Evolutionary conservation across 1,140 invertebrate genomes (phyloP).

Genomic region (Drosophila pseudoobscura): DNA sequence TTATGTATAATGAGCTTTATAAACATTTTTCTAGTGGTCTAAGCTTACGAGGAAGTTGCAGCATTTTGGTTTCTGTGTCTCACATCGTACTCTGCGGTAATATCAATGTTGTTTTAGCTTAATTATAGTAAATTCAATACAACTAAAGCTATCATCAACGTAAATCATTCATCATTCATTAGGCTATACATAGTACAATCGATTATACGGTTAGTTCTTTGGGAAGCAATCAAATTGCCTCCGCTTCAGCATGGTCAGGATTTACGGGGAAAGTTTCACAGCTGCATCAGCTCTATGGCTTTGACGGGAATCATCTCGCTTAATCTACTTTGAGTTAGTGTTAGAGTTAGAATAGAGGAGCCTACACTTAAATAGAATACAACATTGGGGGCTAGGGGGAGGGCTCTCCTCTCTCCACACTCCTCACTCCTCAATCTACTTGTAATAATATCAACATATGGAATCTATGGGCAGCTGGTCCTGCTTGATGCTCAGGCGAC

Average conservation of each 20-base stretch:
- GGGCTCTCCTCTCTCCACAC: not conserved
- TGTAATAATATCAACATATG: slow-evolving; percentile 78
- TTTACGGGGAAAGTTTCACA: slow-evolving; percentile 26
- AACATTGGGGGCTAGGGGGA: slow-evolving; percentile 39
- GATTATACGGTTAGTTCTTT: slow-evolving; percentile 17
- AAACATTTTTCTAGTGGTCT: slow-evolving; percentile 34
- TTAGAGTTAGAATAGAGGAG: slow-evolving; percentile 56
- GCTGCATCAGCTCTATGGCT: slow-evolving; percentile 50
- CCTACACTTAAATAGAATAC: slow-evolving; percentile 68
- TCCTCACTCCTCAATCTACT: slow-evolving; percentile 18
- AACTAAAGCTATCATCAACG: slow-evolving; percentile 69
- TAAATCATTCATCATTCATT: slow-evolving; percentile 41
- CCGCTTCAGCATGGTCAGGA: slow-evolving; percentile 40
- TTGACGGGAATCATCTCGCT: slow-evolving; percentile 58
- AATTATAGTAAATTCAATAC: slow-evolving; percentile 77
- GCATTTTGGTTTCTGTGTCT: slow-evolving; percentile 65
- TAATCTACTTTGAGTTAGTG: slow-evolving; percentile 55
- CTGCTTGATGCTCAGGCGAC: slow-evolving; percentile 81
- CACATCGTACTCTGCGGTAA: slow-evolving; percentile 60
- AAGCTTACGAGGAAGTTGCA: slow-evolving; percentile 58
- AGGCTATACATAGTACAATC: slow-evolving; percentile 37
- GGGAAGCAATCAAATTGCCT: slow-evolving; percentile 37
- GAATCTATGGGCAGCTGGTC: slow-evolving; percentile 82
- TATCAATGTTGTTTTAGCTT: slow-evolving; percentile 70
- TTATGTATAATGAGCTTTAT: slow-evolving; percentile 52